A percentile compares a stretch with the other conserved stretches of the same genome.
phyloP scores from a whole-genome alignment of 2,113 vertebrate genomes.

The Neoarius graeffei region DNA sequence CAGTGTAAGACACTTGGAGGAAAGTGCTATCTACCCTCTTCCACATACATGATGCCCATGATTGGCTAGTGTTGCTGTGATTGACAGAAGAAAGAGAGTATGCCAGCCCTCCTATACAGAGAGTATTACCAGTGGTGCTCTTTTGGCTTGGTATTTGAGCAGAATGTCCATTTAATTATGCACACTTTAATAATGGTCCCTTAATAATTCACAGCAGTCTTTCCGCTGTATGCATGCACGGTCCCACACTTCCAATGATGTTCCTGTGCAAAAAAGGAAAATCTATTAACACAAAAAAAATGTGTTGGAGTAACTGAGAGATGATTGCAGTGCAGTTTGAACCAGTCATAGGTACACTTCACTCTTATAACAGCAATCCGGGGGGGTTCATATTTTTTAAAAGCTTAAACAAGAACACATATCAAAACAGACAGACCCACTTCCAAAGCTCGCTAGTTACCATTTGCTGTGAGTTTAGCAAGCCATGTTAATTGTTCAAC shows the following conservation, averaged over 20 bases:
- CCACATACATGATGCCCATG: background rate
- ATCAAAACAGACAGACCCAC: background rate
- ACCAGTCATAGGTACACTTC: background rate
- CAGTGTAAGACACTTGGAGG: background rate
- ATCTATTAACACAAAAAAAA: background rate
- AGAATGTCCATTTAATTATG: constrained; percentile 9
- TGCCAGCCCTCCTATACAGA: background rate
- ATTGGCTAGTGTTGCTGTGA: background rate
- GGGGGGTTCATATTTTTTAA: background rate
- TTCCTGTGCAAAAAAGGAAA: background rate
- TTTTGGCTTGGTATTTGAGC: background rate
- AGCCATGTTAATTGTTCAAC: background rate
- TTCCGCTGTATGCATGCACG: background rate
- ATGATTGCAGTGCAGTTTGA: background rate
- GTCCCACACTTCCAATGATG: background rate
- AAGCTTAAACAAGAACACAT: background rate
- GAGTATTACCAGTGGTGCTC: background rate
- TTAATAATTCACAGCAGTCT: background rate
- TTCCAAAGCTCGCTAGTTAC: background rate
- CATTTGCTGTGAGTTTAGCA: background rate
- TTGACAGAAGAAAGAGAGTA: background rate
- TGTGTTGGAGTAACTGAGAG: background rate
- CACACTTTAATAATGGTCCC: background rate
- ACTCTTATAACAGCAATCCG: background rate
- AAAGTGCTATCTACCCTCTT: background rate